Percentiles rank a stretch among this genome's conserved stretches.
Evolutionary conservation across 2,888 invertebrate genomes (phyloP).

Genomic region (Diarsia mendica): DNA sequence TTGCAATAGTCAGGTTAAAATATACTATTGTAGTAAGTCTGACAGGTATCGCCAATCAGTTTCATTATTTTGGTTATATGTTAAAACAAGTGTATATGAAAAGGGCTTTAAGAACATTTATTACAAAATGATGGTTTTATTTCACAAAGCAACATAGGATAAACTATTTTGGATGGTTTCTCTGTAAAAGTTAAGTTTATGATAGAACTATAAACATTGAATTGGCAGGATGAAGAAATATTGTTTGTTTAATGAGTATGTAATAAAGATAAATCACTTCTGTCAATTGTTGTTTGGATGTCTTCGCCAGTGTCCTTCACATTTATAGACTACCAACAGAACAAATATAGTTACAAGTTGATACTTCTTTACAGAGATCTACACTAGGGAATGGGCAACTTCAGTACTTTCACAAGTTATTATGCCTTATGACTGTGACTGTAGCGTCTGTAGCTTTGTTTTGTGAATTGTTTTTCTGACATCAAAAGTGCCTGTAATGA

Average conservation of each 20-base stretch:
- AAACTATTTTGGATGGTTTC: no score
- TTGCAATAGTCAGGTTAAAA: no score
- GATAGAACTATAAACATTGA: not conserved
- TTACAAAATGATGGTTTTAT: not conserved
- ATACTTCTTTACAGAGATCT: constrained; percentile 33
- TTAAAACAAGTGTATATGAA: not conserved
- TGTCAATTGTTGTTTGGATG: constrained; percentile 9
- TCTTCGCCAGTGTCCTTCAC: constrained; percentile 2
- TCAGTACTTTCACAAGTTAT: no score
- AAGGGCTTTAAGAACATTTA: not conserved
- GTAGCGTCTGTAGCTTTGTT: no score
- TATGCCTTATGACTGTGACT: no score
- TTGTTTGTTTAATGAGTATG: not conserved
- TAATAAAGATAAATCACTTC: constrained; percentile 17
- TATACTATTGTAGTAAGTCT: no score
- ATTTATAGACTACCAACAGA: not conserved
- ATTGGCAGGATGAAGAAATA: not conserved
- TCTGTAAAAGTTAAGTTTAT: not conserved
- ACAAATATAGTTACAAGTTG: not conserved
- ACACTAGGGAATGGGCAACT: no score
- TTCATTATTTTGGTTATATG: not conserved
- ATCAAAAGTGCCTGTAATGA: no score
- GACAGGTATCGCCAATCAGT: no score
- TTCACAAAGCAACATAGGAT: not conserved
- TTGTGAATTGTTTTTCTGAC: no score